These are phyloP conservation scores for Eudemis profundana DNA, from an alignment of 2,888 invertebrate species.

Conservation along the genomic window DNA sequence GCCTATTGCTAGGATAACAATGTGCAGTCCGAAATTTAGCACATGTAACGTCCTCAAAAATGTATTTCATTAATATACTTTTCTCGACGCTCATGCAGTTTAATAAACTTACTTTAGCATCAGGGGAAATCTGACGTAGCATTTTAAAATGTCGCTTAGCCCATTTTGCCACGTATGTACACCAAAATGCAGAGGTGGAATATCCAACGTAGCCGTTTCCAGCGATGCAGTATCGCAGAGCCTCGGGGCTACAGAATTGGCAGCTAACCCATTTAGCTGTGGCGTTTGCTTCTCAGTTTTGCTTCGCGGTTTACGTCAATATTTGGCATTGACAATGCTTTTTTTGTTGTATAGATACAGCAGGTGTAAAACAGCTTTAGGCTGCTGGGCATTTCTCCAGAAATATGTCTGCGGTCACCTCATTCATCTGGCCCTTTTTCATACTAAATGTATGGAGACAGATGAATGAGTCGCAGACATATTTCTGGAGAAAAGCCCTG, in stretches of 20 bases:
- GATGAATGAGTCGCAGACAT: too few relatives aligned
- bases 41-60: too few relatives aligned
- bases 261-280: conserved; percentile 6
- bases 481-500: too few relatives aligned
- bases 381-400: too few relatives aligned
- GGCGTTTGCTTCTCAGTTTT: conserved; percentile 20
- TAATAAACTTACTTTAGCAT: not conserved
- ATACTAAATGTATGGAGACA: too few relatives aligned
- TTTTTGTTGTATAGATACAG: not conserved
- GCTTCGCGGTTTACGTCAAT: conserved; percentile 6
- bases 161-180: not conserved
- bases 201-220: too few relatives aligned
- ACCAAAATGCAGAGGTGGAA: too few relatives aligned
- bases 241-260: conserved; percentile 12
- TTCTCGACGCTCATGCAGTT: not conserved
- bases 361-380: too few relatives aligned
- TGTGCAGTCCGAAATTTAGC: too few relatives aligned
- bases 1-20: too few relatives aligned
- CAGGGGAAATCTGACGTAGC: not conserved
- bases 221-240: conserved; percentile 1
- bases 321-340: conserved; percentile 15
- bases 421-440: too few relatives aligned
- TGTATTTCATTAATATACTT: not conserved
- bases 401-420: too few relatives aligned
- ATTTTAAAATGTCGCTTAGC: not conserved